Conservation (phyloP, 2,113 vertebrate species). For the Pseudolaguvia tuberculata region DNA sequence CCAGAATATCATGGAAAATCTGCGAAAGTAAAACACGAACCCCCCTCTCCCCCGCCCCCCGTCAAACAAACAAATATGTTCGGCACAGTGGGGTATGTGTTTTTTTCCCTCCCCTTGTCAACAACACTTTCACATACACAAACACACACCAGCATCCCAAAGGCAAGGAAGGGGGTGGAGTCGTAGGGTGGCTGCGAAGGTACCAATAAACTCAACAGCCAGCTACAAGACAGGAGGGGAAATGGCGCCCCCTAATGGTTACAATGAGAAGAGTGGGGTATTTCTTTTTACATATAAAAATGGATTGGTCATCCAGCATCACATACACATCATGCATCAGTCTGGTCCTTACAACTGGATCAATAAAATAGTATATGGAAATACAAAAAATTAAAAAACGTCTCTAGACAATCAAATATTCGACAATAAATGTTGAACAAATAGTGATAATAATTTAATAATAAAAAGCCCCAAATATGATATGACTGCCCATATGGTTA, state of each 20-base stretch:
- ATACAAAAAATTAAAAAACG: too few species aligned
- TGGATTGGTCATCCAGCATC: background rate
- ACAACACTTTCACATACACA: slow-evolving; percentile 28
- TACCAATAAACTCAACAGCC: slow-evolving; percentile 26
- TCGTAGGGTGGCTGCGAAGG: background rate
- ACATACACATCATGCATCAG: background rate
- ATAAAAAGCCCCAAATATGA: background rate
- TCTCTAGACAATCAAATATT: background rate
- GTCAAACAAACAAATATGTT: slow-evolving; percentile 48
- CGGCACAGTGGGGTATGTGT: slow-evolving; percentile 30
- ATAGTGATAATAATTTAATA: background rate
- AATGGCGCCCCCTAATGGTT: slow-evolving; percentile 45
- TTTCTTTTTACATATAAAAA: too few species aligned
- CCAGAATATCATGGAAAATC: slow-evolving; percentile 27
- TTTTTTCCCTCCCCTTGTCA: slow-evolving; percentile 33
- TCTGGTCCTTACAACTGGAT: too few species aligned
- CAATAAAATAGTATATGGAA: too few species aligned
- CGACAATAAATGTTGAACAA: background rate
- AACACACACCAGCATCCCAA: slow-evolving; percentile 27
- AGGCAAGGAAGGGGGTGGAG: slow-evolving; percentile 10
- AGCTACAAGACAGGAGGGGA: background rate
- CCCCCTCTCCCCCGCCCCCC: too few species aligned
- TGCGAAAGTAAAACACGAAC: slow-evolving; percentile 42
- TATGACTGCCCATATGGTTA: background rate
- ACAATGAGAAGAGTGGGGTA: background rate